Evolutionary conservation across 2,113 vertebrate genomes (phyloP), one percentile per base, ranked within the genome.

Genomic region (Menura novaehollandiae): DNA sequence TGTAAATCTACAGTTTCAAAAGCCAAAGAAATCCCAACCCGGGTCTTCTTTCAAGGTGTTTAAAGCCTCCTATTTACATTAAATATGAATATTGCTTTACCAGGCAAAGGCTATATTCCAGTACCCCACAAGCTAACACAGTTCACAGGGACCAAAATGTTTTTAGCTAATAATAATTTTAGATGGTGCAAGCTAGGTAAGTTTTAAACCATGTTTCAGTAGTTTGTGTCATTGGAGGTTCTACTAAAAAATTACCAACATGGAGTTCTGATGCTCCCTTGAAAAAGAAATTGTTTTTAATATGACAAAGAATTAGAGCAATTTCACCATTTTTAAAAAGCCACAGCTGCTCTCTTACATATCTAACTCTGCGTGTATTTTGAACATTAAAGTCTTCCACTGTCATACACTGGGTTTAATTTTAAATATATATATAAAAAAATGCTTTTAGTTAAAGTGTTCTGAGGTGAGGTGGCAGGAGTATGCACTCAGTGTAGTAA

Each of bases 261-360:
- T 2, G 2, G 10, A 85, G 7, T 55, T 76, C 10, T 35, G 14
- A 43, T 37, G 41, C 10, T 44, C 7, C n/a, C 28, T 41, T 55
- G 12, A 47, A 56, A 87, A 7, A 56, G 3, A 7, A 15, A 32
- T 10, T 21, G 1, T 27, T 55, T 62, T 44, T 33, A 59, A 49
- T 8, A n/a, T 43, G 15, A 41, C 13, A 16, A 44, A 83, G 35
- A 66, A 46, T 47, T 55, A 59, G 15, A 79, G 59, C 22, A 89
- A 73, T 9, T 49, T 30, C 8, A n/a, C 10, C 0, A 0, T 11
- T 49, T 69, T 41, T 32, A 28, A 15, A 52, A 77, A 62, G 32
- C 19, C 51, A 51, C 41, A 86, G 7, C 28, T 58, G 10, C 26
- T 86, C 27, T 41, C 58, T 47, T 63, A 30, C 1, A 0, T 17